Percentiles rank a stretch among this genome's conserved stretches.
phyloP scores from a whole-genome alignment of 1,140 invertebrate genomes.

The Alviniconcha marisindica region DNA sequence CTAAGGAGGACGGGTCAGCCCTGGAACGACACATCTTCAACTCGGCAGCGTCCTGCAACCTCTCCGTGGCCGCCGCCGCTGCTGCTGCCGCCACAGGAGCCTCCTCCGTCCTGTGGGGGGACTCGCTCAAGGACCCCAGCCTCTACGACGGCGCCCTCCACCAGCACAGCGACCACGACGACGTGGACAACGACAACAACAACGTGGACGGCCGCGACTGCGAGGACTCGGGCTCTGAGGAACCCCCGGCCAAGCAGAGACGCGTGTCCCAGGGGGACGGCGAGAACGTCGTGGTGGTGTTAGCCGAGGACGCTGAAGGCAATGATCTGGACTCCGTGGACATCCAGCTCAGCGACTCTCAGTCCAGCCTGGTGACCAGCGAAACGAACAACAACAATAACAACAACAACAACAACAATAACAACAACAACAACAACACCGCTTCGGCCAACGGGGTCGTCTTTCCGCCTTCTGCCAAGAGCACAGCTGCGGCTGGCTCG shows the following conservation, averaged over 20 bases:
- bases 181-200: constrained; percentile 37
- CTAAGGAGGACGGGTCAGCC: constrained; percentile 81
- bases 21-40: constrained; percentile 20
- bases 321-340: not conserved
- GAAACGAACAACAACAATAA: constrained; percentile 21
- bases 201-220: not conserved
- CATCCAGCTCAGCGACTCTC: not conserved
- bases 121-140: constrained; percentile 49
- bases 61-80: constrained; percentile 44
- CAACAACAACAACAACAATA: not conserved
- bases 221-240: not conserved
- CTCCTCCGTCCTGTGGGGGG: constrained; percentile 50
- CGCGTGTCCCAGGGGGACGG: not conserved
- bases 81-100: constrained; percentile 31
- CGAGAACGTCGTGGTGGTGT: not conserved
- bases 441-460: constrained; percentile 9
- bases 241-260: not conserved
- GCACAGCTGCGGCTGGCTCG: constrained; percentile 69
- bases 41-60: not conserved
- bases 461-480: not conserved
- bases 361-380: not conserved
- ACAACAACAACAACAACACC: not conserved
- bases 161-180: constrained; percentile 50
- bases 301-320: not conserved
- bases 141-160: too few species aligned